These are phyloP conservation scores for Apamea crenata DNA, from an alignment of 2,888 invertebrate genomes.

Conservation along the genomic window DNA sequence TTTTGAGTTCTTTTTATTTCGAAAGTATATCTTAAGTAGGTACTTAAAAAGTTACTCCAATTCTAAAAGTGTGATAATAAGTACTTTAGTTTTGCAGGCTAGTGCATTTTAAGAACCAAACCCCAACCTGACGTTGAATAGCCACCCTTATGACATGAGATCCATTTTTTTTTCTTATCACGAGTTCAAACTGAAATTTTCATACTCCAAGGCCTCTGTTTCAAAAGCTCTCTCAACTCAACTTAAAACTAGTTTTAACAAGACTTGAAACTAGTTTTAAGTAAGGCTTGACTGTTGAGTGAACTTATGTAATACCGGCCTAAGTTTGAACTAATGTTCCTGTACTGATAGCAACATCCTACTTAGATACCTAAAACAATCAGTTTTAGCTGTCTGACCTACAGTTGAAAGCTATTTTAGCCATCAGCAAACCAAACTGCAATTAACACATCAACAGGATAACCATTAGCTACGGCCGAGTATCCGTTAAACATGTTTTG, in stretches of 20 bases:
- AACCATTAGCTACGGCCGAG: constrained; percentile 1
- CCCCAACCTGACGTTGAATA: background rate
- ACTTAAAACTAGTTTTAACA: background rate
- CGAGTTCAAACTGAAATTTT: background rate
- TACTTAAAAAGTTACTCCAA: too few species aligned
- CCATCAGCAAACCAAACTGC: constrained; percentile 26
- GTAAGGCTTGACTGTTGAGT: background rate
- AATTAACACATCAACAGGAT: constrained; percentile 38
- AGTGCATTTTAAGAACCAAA: background rate
- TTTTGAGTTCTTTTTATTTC: too few species aligned
- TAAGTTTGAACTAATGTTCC: background rate
- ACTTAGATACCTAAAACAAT: background rate
- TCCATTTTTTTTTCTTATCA: background rate
- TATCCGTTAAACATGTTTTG: constrained; percentile 18
- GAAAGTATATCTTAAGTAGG: too few species aligned
- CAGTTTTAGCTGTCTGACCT: background rate
- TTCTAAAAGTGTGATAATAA: too few species aligned
- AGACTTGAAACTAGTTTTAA: background rate
- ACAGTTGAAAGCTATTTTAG: constrained; percentile 14
- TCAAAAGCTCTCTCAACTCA: background rate
- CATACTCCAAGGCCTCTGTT: too few species aligned
- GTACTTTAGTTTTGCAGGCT: too few species aligned
- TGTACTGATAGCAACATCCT: background rate
- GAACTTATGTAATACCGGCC: background rate
- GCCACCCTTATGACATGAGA: background rate